A percentile compares a stretch with the other conserved stretches of the same genome.
Conservation (phyloP, 2,888 invertebrate species). For the Drosophila prolongata region DNA sequence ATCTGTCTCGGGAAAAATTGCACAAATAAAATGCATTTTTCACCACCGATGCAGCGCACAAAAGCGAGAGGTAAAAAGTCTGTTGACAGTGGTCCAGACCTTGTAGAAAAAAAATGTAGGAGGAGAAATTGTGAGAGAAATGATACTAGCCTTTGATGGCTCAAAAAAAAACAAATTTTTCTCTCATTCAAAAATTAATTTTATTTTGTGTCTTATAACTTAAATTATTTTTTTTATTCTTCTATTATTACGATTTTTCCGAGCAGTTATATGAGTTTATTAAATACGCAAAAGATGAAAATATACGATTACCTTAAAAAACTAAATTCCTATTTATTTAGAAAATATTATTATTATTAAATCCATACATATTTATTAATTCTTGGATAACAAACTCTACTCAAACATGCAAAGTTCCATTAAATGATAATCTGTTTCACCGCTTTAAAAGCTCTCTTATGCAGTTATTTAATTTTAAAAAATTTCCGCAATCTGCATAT, state of each 20-base stretch:
- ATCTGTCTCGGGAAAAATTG: constrained; percentile 44
- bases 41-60: constrained; percentile 7
- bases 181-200: too few species aligned
- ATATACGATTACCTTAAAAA: too few species aligned
- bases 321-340: too few species aligned
- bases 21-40: constrained; percentile 33
- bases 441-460: background rate
- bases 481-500: constrained; percentile 43
- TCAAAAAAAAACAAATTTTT: background rate
- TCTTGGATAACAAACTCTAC: background rate
- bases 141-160: constrained; percentile 2
- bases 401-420: background rate
- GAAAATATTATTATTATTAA: background rate
- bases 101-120: constrained; percentile 13
- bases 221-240: too few species aligned
- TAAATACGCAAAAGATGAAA: too few species aligned
- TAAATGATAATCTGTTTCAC: constrained; percentile 18
- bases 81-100: constrained; percentile 31
- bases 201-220: too few species aligned
- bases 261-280: too few species aligned
- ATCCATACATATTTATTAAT: background rate
- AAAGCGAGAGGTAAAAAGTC: constrained; percentile 24
- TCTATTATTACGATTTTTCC: too few species aligned
- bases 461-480: constrained; percentile 24
- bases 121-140: constrained; percentile 17